phyloP scores from a whole-genome alignment of 2,113 vertebrate genomes.

The Scophthalmus maximus region DNA sequence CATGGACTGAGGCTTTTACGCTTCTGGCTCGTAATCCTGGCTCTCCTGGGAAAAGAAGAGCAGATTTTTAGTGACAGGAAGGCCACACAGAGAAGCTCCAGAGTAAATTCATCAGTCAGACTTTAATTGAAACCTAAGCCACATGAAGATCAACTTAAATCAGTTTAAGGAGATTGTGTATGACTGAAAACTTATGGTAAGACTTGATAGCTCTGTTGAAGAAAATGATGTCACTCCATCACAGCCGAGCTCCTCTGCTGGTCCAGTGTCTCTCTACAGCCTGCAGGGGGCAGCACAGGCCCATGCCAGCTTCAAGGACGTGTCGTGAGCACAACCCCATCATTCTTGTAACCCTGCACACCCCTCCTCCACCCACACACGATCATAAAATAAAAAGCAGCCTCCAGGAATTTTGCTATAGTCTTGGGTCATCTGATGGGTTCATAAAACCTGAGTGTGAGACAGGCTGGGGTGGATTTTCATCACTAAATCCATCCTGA shows the following conservation, averaged over 20 bases:
- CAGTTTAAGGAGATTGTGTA: conserved; percentile 12
- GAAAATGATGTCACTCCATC: conserved; percentile 54
- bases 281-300: conserved; percentile 77
- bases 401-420: conserved; percentile 10
- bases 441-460: conserved; percentile 16
- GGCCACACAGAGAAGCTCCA: conserved; percentile 5
- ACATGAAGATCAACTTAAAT: background rate
- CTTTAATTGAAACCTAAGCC: conserved; percentile 20
- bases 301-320: conserved; percentile 46
- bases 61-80: background rate
- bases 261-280: conserved; percentile 18
- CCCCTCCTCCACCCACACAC: conserved; percentile 35
- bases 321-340: conserved; percentile 46
- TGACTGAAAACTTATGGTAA: conserved; percentile 20
- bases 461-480: background rate
- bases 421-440: conserved; percentile 25
- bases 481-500: conserved; percentile 1
- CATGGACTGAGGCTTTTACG: conserved; percentile 85
- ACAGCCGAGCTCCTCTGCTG: conserved; percentile 22
- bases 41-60: conserved; percentile 84
- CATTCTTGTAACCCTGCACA: conserved; percentile 45
- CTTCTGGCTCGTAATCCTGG: conserved; percentile 98
- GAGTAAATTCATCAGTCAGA: conserved; percentile 4
- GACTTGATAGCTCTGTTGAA: background rate
- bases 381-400: conserved; percentile 13